Conservation (phyloP, 2,113 vertebrate genomes). For the Pelecanoides urinatrix region DNA sequence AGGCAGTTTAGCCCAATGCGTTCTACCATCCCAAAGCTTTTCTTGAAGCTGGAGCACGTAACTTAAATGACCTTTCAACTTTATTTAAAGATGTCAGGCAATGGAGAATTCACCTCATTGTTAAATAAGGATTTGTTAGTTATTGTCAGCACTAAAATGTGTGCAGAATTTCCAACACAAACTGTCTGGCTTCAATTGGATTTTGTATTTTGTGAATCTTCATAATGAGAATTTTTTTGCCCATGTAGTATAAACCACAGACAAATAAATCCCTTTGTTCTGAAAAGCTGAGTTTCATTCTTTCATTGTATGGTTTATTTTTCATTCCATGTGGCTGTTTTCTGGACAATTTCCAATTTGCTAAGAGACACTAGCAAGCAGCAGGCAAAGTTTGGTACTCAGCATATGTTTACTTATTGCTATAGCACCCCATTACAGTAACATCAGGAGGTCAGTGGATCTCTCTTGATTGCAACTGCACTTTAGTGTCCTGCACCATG, state of each 20-base stretch:
- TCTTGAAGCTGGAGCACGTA: neutral
- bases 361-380: neutral
- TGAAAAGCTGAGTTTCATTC: neutral
- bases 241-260: fast-evolving
- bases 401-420: neutral
- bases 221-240: neutral
- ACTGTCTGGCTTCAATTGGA: neutral
- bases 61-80: neutral
- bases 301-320: neutral
- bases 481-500: neutral
- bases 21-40: neutral
- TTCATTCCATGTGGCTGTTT: neutral
- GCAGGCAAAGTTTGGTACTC: neutral
- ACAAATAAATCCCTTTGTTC: neutral
- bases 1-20: neutral
- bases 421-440: neutral
- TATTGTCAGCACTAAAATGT: neutral
- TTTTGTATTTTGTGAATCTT: neutral
- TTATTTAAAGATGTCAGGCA: neutral
- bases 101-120: neutral
- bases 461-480: neutral
- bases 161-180: neutral
- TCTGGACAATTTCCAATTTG: neutral
- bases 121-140: neutral
- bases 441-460: neutral